Percentiles rank a stretch among this genome's conserved stretches.
Conservation (phyloP, 2,888 invertebrate species). For the Exocentrus adspersus region DNA sequence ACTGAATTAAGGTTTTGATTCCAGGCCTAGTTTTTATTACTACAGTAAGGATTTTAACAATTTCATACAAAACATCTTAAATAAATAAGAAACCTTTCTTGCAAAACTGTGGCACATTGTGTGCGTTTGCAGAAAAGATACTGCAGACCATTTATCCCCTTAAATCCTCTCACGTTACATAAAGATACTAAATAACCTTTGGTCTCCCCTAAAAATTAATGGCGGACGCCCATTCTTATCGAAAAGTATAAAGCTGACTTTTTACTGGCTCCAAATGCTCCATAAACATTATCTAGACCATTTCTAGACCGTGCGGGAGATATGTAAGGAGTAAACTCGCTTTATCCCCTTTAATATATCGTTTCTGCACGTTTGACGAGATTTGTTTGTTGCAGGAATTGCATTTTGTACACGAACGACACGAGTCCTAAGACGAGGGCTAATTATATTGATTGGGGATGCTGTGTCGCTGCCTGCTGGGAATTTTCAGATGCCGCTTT, state of each 20-base stretch:
- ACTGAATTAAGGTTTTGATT: no score
- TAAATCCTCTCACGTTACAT: not conserved
- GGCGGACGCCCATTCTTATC: slow-evolving; percentile 21
- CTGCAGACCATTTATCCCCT: not conserved
- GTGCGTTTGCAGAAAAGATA: not conserved
- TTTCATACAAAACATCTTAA: no score
- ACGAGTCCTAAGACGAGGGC: slow-evolving; percentile 5
- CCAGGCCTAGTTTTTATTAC: no score
- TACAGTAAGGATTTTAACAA: no score
- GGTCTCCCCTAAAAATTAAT: slow-evolving; percentile 20
- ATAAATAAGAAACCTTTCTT: no score
- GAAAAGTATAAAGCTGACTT: slow-evolving; percentile 25
- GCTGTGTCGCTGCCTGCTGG: slow-evolving; percentile 1
- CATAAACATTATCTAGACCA: slow-evolving; percentile 58
- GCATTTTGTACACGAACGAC: no score
- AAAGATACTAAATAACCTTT: slow-evolving; percentile 7
- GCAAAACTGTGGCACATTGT: not conserved
- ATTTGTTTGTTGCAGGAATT: slow-evolving; percentile 15
- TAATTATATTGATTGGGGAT: slow-evolving; percentile 12
- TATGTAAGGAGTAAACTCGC: slow-evolving; percentile 55
- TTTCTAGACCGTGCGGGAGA: slow-evolving; percentile 54
- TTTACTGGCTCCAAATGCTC: slow-evolving; percentile 55
- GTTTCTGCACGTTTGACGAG: slow-evolving; percentile 11
- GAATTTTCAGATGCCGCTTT: slow-evolving; percentile 8
- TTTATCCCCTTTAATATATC: slow-evolving; percentile 49